Base-by-base conservation (phyloP, 2,113 vertebrate genomes). In the Ornithorhynchus anatinus region DNA sequence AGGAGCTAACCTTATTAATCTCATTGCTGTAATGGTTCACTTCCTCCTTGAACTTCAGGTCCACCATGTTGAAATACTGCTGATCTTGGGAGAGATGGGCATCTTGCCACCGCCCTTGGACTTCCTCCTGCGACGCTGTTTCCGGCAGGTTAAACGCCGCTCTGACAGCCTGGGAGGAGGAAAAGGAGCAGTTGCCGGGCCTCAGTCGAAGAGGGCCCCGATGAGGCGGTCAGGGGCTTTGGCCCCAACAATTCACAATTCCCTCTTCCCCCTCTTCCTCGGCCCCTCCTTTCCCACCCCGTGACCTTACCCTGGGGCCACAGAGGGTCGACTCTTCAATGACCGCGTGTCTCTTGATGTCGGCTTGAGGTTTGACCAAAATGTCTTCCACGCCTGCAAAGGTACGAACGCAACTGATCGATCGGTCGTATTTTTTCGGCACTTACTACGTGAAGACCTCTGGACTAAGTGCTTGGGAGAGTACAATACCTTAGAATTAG, bases 11-110 rank as follows among this genome's bases (percentile, higher is more conserved):
- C 97, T 96, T 96, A 90, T 99, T 99, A 73, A 99, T 92, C 50
- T 96, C 95, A 45, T 99, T 99, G 95, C 92, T 99, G 77, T 96
- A 94, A 69, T 85, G 95, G 89, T 97, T 99, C 65, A 96, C 96
- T 88, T 95, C 93, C 81, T 99, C 97, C 83, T 99, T 99, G 90
- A 97, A 99, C 89, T 97, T 98, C 87, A 98, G 83, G 85, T 99
- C 98, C 22, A 98, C 95, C 93, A 95, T 92, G 86, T 94, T 96
- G 86, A 96, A 96, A 84, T 99, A 95, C 69, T 94, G 95, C 90
- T 97, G 97, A 92, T 99, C 97, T 45, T 94, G 94, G 87, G 90
- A 91, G 77, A 99, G 94, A 88, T 99, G 97, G 60, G 98, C 97
- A 59, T 98, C 95, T 81, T 99, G 95, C 98, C 98, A 99, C 60